Base-by-base conservation (phyloP, 1,140 invertebrate species). In the Meloidogyne exigua region DNA sequence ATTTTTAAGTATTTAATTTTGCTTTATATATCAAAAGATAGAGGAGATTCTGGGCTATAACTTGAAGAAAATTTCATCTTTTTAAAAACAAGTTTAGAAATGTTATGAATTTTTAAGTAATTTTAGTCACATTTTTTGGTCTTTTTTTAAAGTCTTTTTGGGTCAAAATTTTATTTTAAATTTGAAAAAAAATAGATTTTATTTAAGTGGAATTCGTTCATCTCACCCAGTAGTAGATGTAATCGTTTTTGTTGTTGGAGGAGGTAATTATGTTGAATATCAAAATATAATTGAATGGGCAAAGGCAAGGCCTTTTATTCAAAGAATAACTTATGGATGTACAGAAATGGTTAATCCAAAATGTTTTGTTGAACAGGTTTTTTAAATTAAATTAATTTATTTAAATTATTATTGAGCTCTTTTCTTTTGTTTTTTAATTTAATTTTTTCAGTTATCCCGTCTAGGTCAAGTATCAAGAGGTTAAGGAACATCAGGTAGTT, bases 201-300 rank as follows among this genome's bases (percentile, higher is more conserved):
- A n/a, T 57, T 15, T 12, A 21, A 28, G 13, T 62, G 26, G 23
- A 25, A 67, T 75, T 13, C 82, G 84, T 49, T 74, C 81, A 25
- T 75, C 81, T 5, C 84, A 85, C 44, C 68, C 79, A 23, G 82
- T 81, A 12, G 75, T 82, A 67, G 86, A 88, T 49, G 83, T 87
- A 3, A 80, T 97, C 81, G 95, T 99, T 11, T 99, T 99, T 88
- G 90, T 99, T 69, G 93, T 99, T 36, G 96, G 96, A 70, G 96
- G 96, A 76, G 96, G 96, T 39, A 98, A 97, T 90, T 99, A 99
- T 87, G 97, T 98, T 83, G 96, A 99, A 89, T 99, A 99, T 88
- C 95, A 98, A 88, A 99, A 99, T 91, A 90, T 99, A 49, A 91
- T 94, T 42, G 95, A 98, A 88, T 97, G 96, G 88, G 92, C 92